Base-by-base conservation (phyloP, 2,797 vertebrate species). In the Notolepis coatsorum region DNA sequence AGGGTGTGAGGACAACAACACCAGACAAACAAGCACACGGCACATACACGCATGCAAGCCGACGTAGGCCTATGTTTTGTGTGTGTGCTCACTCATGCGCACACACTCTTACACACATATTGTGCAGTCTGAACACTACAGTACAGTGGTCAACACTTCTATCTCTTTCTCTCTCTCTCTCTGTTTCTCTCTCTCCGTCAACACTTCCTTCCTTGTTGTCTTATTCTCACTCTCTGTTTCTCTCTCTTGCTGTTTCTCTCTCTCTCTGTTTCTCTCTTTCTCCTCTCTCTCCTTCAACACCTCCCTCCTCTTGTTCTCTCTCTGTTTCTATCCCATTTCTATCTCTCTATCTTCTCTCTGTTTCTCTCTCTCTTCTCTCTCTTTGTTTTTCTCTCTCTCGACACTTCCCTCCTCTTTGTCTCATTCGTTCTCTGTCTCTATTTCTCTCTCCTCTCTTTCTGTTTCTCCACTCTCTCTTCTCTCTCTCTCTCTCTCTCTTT, bases 71-170 rank as follows among this genome's bases (percentile, higher is more conserved):
- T n/a, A n/a, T n/a, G n/a, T n/a, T n/a, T n/a, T n/a, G n/a, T n/a
- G n/a, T n/a, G n/a, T n/a, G n/a, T n/a, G n/a, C 15, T 2, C 21
- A 23, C 10, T 5, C 20, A 46, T 9, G 1, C 10, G 10, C 12
- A 2, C 18, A 46, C 48, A 35, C 52, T 49, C 33, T 31, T 13
- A 18, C 25, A 1, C 15, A 50, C 20, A n/a, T 0, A 2, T 7
- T 0, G 3, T 41, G 5, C 20, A 61, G 60, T 57, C 42, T 73
- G 68, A 79, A 76, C 4, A 30, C 4, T 30, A 4, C 28, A 30
- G 68, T 75, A 60, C 48, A 65, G 49, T 74, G 75, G 71, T 79
- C 64, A 81, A 70, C 48, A 35, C 45, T 57, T 60, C 33, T 54
- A 64, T 65, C 57, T 68, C 60, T 65, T 24, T 38, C 65, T 68